Conservation (phyloP, 2,888 invertebrate species). For the Parnassius orleans region DNA sequence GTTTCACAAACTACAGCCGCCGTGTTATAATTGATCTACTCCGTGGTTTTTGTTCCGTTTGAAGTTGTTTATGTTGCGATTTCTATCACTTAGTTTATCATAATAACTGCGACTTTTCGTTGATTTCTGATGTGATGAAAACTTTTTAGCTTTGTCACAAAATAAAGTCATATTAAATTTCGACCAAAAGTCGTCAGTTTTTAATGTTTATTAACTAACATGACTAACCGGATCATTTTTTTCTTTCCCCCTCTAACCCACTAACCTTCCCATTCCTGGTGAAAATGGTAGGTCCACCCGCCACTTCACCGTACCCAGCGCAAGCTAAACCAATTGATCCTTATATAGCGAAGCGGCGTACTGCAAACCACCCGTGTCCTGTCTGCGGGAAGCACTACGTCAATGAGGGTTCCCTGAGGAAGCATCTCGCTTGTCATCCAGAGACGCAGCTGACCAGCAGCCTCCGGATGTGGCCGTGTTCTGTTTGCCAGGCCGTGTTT, state of each 20-base stretch:
- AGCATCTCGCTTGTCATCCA: slow-evolving; percentile 96
- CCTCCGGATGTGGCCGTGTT: slow-evolving; percentile 97
- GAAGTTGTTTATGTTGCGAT: slow-evolving; percentile 37
- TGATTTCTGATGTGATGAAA: too few species aligned
- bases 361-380: slow-evolving; percentile 96
- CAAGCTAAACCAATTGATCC: slow-evolving; percentile 84
- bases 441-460: slow-evolving; percentile 94
- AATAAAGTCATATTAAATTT: too few species aligned
- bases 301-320: slow-evolving; percentile 82
- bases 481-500: slow-evolving; percentile 96
- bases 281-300: slow-evolving; percentile 79
- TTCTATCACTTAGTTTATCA: slow-evolving; percentile 23
- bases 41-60: slow-evolving; percentile 40
- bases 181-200: slow-evolving; percentile 38
- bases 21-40: slow-evolving; percentile 51
- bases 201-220: slow-evolving; percentile 46
- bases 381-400: slow-evolving; percentile 97
- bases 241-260: slow-evolving; percentile 59
- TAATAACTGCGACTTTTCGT: slow-evolving; percentile 22
- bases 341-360: slow-evolving; percentile 95
- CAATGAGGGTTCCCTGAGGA: slow-evolving; percentile 47
- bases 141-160: too few species aligned
- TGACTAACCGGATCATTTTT: slow-evolving; percentile 64
- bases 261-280: slow-evolving; percentile 78
- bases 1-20: slow-evolving; percentile 49